These are phyloP conservation scores for Pluvianellus socialis DNA, from an alignment of 2,113 vertebrate genomes.

Conservation along the genomic window DNA sequence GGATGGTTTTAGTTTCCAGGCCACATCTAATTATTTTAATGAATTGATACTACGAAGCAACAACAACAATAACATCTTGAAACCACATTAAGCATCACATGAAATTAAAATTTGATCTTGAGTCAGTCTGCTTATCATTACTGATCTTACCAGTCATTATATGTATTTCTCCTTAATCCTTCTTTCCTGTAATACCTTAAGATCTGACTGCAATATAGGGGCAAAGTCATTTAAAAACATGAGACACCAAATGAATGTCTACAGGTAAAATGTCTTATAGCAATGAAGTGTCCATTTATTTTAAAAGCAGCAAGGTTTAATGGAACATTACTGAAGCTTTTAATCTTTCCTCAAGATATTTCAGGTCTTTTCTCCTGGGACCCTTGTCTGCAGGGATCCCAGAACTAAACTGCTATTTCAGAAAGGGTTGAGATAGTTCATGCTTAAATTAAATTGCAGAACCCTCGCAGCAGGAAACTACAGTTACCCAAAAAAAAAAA, in stretches of 20 bases:
- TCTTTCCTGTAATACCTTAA: conserved; percentile 53
- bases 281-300: conserved; percentile 66
- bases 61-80: conserved; percentile 6
- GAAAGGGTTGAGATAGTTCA: conserved; percentile 21
- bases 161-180: conserved; percentile 45
- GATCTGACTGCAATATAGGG: background rate
- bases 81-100: conserved; percentile 17
- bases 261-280: conserved; percentile 58
- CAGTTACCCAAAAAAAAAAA: background rate
- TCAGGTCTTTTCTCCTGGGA: conserved; percentile 57
- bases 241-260: conserved; percentile 30
- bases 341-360: conserved; percentile 71
- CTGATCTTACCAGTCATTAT: conserved; percentile 38
- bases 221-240: conserved; percentile 45
- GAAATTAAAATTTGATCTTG: conserved; percentile 29
- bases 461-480: conserved; percentile 32
- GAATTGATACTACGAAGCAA: conserved; percentile 7
- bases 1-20: conserved; percentile 14
- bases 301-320: conserved; percentile 68
- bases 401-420: conserved; percentile 52
- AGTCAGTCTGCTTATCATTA: conserved; percentile 19
- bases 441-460: conserved; percentile 39
- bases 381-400: conserved; percentile 20
- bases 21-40: conserved; percentile 59
- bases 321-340: conserved; percentile 76